Conservation (phyloP, 2,797 vertebrate species). For the Leucoraja ocellata region DNA sequence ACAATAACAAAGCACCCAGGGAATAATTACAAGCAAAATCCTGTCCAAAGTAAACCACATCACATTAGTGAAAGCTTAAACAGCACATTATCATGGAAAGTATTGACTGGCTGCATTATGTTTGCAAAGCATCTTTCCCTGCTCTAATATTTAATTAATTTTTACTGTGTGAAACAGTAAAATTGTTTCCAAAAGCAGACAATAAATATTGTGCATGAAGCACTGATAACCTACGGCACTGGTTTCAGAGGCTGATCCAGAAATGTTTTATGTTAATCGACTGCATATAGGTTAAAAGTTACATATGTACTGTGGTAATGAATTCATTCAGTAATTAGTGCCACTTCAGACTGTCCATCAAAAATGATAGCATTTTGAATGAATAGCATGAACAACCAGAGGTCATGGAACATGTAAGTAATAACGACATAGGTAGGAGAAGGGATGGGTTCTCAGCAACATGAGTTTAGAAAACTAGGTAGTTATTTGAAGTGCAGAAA, state of each 20-base stretch:
- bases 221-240: neutral
- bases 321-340: neutral
- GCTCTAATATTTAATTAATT: constrained; percentile 6
- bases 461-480: too few relatives aligned
- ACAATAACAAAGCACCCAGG: neutral
- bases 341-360: neutral
- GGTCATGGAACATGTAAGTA: too few relatives aligned
- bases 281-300: neutral
- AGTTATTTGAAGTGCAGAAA: too few relatives aligned
- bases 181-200: neutral
- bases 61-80: neutral
- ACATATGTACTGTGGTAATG: neutral
- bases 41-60: neutral
- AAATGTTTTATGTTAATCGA: neutral
- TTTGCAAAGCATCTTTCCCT: neutral
- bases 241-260: neutral
- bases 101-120: neutral
- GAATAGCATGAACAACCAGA: too few relatives aligned
- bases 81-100: constrained; percentile 11
- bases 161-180: neutral
- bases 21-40: constrained; percentile 29
- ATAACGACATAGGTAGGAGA: too few relatives aligned
- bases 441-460: too few relatives aligned
- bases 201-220: neutral
- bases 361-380: neutral